Base-by-base conservation (phyloP, 2,888 invertebrate species). In the Eretmocerus hayati region DNA sequence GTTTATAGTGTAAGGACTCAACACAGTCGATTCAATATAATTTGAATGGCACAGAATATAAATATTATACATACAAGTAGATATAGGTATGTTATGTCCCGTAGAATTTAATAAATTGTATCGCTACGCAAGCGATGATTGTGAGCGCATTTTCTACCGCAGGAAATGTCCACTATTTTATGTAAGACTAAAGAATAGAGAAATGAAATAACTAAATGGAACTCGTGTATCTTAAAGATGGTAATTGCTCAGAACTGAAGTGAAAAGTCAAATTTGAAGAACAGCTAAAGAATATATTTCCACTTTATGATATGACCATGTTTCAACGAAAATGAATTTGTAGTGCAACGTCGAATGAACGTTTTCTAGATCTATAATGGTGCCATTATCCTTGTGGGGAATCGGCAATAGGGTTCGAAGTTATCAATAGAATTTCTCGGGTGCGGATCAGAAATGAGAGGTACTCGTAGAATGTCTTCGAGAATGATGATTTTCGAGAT, bases 161-260 rank as follows among this genome's bases (percentile, higher is more conserved):
- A 63, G 60, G 62, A 63, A 66, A 26, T n/a, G 62, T 66, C 41
- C 62, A 62, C 64, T 67, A 68, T 69, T 70, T 69, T 67, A 62
- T 67, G 69, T 67, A 26, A n/a, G n/a, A 67, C 64, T 65, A 69
- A 52, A 62, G 30, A 53, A 46, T 49, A 48, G 48, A 36, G 35
- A 38, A 43, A 51, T 11, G 26, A 26, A 26, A 26, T 26, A n/a
- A n/a, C n/a, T n/a, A n/a, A n/a, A n/a, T n/a, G n/a, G n/a, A n/a
- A n/a, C n/a, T n/a, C n/a, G n/a, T n/a, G n/a, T n/a, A n/a, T n/a
- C n/a, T n/a, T n/a, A n/a, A n/a, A n/a, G n/a, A n/a, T n/a, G n/a
- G n/a, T n/a, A n/a, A n/a, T n/a, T n/a, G n/a, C n/a, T n/a, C n/a
- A n/a, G n/a, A n/a, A n/a, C n/a, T n/a, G n/a, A n/a, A n/a, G n/a